phyloP scores from a whole-genome alignment of 2,888 invertebrate genomes.

The Hypena proboscidalis region DNA sequence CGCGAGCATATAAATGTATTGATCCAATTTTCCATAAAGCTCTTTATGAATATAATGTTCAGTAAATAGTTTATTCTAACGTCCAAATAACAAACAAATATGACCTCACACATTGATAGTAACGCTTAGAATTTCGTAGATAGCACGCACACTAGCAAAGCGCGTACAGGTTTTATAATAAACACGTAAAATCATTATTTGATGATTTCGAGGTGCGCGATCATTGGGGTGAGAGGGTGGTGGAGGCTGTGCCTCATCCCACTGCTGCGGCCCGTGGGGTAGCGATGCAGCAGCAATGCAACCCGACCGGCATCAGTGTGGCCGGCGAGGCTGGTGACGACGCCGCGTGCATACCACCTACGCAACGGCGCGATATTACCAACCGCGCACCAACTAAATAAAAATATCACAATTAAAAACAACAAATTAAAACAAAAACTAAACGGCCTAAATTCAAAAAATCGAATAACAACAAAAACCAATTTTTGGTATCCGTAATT shows the following conservation, averaged over 20 bases:
- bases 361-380: conserved; percentile 77
- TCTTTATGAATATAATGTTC: conserved; percentile 66
- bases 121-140: conserved; percentile 46
- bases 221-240: conserved; percentile 71
- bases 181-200: conserved; percentile 83
- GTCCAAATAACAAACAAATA: conserved; percentile 51
- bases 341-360: conserved; percentile 83
- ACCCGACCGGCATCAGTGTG: conserved; percentile 77
- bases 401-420: conserved; percentile 43
- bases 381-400: conserved; percentile 57
- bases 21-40: conserved; percentile 61
- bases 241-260: conserved; percentile 62
- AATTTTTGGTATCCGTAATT: conserved; percentile 67
- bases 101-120: conserved; percentile 28
- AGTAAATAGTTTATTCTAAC: conserved; percentile 71
- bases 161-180: conserved; percentile 72
- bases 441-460: conserved; percentile 58
- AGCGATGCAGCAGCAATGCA: conserved; percentile 75
- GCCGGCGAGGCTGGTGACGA: conserved; percentile 78
- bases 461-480: conserved; percentile 77
- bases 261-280: conserved; percentile 42
- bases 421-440: conserved; percentile 43
- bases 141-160: conserved; percentile 29
- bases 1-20: conserved; percentile 47
- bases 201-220: conserved; percentile 80